A percentile compares a stretch with the other conserved stretches of the same genome.
Evolutionary conservation across 1,140 invertebrate genomes (phyloP).

Genomic region (Lasioglossum baleicum): DNA sequence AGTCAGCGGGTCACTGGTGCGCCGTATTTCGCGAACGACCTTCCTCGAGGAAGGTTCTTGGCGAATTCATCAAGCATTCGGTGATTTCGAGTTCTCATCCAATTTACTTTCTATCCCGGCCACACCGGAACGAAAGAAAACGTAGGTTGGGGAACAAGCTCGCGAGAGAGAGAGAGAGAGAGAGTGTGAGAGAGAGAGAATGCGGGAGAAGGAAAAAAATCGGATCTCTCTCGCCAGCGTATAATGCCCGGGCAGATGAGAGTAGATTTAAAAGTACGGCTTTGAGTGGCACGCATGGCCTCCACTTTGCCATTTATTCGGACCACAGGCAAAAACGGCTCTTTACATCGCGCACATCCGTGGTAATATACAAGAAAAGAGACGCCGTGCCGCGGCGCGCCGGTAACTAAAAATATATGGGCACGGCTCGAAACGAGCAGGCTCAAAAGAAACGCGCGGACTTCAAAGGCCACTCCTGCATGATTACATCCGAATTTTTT

Average conservation of each 20-base stretch:
- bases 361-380: constrained; percentile 24
- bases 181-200: too few relatives aligned
- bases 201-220: neutral
- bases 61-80: neutral
- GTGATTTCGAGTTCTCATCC: neutral
- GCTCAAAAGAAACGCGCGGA: constrained; percentile 14
- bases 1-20: too few relatives aligned
- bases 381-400: neutral
- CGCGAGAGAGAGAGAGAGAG: too few relatives aligned
- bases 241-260: constrained; percentile 11
- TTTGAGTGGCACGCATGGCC: constrained; percentile 22
- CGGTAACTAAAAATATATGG: constrained; percentile 36
- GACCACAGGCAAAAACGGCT: constrained; percentile 21
- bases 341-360: neutral
- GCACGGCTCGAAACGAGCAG: constrained; percentile 11
- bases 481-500: constrained; percentile 28
- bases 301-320: constrained; percentile 37
- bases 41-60: too few relatives aligned
- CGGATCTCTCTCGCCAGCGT: constrained; percentile 3
- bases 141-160: neutral
- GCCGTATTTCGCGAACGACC: too few relatives aligned
- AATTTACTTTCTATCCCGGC: neutral
- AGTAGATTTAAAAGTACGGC: constrained; percentile 35
- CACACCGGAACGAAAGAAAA: neutral
- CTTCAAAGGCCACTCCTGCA: constrained; percentile 31